A percentile compares a stretch with the other conserved stretches of the same genome.
Conservation (phyloP, 2,888 invertebrate species). For the Andricus curvator region DNA sequence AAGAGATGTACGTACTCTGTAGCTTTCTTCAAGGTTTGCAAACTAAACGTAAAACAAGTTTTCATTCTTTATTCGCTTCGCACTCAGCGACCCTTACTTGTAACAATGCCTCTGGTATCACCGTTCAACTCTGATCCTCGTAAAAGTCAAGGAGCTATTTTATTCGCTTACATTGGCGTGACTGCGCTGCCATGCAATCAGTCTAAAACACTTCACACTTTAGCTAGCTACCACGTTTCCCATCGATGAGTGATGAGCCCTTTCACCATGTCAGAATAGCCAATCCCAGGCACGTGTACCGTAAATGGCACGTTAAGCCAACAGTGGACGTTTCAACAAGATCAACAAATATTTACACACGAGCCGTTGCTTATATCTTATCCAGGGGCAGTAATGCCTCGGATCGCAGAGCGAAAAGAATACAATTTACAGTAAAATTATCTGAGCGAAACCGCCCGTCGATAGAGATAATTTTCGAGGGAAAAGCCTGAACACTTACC, state of each 20-base stretch:
- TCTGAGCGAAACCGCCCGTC: neutral
- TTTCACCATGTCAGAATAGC: constrained; percentile 63
- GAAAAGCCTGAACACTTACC: neutral
- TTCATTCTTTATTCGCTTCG: neutral
- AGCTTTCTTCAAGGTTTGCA: neutral
- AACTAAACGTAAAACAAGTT: neutral
- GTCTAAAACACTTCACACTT: constrained; percentile 1
- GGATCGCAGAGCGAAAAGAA: neutral
- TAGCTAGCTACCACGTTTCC: constrained; percentile 54
- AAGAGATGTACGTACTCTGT: neutral
- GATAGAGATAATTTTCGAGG: neutral
- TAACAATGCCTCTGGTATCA: neutral
- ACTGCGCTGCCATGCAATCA: neutral
- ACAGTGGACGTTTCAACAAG: constrained; percentile 10
- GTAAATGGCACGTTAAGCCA: neutral
- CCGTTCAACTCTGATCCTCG: neutral
- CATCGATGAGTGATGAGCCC: constrained; percentile 62
- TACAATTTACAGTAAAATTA: neutral
- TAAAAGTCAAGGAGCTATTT: neutral
- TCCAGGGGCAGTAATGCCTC: neutral
- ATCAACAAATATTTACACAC: neutral
- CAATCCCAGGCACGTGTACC: neutral
- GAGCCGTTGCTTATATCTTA: neutral
- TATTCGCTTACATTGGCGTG: neutral
- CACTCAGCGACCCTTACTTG: neutral